These are phyloP conservation scores for Spongilla lacustris DNA, from an alignment of 37 sponge, comb jelly and placozoan species.

Conservation along the genomic window DNA sequence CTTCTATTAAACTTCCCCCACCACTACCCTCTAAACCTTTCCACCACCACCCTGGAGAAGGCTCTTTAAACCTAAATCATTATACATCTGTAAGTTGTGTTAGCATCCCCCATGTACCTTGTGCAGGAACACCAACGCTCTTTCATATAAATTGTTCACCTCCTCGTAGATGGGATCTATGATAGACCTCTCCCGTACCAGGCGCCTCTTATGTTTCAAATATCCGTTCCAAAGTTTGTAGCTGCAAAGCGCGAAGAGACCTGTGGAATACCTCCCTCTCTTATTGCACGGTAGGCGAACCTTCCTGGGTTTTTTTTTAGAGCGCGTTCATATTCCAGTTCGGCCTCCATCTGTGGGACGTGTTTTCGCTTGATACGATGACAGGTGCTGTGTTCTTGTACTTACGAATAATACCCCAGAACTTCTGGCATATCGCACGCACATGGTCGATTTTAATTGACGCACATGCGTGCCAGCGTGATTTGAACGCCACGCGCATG, in stretches of 20 bases:
- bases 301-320: slow-evolving; percentile 96
- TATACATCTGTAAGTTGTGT: too few species aligned
- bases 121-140: slow-evolving; percentile 95
- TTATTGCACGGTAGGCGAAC: slow-evolving; percentile 11
- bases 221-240: slow-evolving; percentile 99
- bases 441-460: slow-evolving; percentile 14
- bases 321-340: slow-evolving; percentile 93
- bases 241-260: slow-evolving; percentile 47
- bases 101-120: slow-evolving; percentile 65
- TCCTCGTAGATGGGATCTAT: slow-evolving; percentile 87
- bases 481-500: too few species aligned
- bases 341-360: slow-evolving; percentile 77
- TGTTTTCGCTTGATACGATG: neutral
- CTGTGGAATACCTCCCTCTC: neutral
- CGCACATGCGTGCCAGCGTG: too few species aligned
- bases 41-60: too few species aligned
- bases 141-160: slow-evolving; percentile 94
- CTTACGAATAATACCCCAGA: slow-evolving; percentile 49
- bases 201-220: slow-evolving; percentile 78
- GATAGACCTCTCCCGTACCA: slow-evolving; percentile 79
- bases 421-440: slow-evolving; percentile 60
- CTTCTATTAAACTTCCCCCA: too few species aligned
- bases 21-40: too few species aligned
- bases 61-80: too few species aligned
- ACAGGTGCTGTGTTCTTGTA: neutral